phyloP scores from a whole-genome alignment of 1,140 invertebrate genomes.

The Colletes gigas region DNA sequence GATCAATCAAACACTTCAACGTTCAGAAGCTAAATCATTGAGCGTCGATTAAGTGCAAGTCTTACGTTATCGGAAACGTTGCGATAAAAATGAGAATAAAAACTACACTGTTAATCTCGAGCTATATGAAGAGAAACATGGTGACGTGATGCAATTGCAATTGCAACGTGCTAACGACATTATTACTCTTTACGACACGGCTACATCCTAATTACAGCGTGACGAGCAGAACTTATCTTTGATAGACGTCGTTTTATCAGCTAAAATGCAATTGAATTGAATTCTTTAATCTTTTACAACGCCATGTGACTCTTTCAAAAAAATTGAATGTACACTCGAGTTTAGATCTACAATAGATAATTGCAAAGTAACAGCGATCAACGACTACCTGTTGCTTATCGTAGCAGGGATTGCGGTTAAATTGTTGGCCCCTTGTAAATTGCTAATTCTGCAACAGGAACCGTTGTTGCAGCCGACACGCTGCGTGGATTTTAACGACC shows the following conservation, averaged over 20 bases:
- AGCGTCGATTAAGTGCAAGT: too few species aligned
- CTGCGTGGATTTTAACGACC: constrained; percentile 30
- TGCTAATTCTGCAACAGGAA: constrained; percentile 32
- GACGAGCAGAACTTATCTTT: too few species aligned
- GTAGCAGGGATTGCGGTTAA: not conserved
- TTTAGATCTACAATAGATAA: too few species aligned
- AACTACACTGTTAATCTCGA: not conserved
- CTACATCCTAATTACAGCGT: not conserved
- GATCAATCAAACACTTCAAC: too few species aligned
- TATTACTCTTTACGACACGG: not conserved
- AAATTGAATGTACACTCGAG: too few species aligned
- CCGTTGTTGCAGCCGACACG: constrained; percentile 39
- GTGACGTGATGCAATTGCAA: not conserved
- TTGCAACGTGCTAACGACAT: not conserved
- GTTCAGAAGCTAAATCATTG: too few species aligned
- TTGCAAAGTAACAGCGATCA: not conserved
- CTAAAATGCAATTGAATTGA: too few species aligned
- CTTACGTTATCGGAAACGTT: too few species aligned
- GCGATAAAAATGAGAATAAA: too few species aligned
- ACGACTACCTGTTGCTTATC: not conserved
- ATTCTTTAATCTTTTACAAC: too few species aligned
- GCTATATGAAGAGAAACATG: not conserved
- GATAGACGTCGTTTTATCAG: too few species aligned
- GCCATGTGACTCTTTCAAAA: too few species aligned
- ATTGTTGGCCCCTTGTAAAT: not conserved